Evolutionary conservation across 2,797 vertebrate genomes (phyloP).

Genomic region (Momotus momota): DNA sequence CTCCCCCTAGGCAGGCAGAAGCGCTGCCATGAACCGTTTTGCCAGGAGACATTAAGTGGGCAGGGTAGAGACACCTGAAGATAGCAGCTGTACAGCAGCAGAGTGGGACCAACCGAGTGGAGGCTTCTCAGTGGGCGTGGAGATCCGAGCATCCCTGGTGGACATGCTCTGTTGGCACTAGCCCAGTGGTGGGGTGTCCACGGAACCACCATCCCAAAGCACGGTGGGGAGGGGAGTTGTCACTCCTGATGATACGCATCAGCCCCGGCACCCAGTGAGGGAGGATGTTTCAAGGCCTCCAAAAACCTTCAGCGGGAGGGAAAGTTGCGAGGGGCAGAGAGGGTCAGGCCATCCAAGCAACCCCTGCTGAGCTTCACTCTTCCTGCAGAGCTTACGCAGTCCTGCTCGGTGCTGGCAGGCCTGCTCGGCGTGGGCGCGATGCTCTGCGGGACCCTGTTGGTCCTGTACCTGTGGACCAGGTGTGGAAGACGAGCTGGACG

Average conservation of each 20-base stretch:
- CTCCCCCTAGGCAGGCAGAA: not conserved
- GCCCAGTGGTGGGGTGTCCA: not conserved
- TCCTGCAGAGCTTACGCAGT: not conserved
- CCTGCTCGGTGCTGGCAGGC: not conserved
- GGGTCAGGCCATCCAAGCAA: not conserved
- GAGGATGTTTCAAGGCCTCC: not conserved
- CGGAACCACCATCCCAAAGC: not conserved
- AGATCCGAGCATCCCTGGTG: rapidly evolving
- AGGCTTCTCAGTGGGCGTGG: not conserved
- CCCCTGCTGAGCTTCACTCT: not conserved
- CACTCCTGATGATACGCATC: not conserved
- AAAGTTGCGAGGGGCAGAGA: not conserved
- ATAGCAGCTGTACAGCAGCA: rapidly evolving
- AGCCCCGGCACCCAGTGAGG: not conserved
- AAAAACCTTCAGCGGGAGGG: not conserved
- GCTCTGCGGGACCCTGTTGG: not conserved
- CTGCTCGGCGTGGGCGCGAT: not conserved
- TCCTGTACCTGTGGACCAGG: not conserved
- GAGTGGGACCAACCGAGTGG: not conserved
- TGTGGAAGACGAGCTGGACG: not conserved
- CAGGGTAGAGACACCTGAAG: not conserved
- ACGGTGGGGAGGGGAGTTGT: not conserved
- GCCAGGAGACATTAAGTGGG: not conserved
- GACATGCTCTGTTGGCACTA: not conserved
- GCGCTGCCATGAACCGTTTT: no score